Base-by-base conservation (phyloP, 2,797 vertebrate genomes). In the Hemitrygon akajei region DNA sequence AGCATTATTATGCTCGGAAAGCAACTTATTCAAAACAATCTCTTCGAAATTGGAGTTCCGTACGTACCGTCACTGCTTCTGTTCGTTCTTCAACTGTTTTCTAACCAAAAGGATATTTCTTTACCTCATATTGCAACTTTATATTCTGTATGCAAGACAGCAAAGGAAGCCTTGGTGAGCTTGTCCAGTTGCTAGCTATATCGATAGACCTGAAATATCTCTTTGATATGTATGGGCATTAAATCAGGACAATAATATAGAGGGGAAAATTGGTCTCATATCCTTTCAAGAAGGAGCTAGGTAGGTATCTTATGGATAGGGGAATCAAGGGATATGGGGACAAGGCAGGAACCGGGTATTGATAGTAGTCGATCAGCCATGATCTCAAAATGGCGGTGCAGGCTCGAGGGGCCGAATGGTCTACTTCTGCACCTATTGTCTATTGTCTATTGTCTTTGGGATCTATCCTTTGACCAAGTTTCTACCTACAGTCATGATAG, bases 1-100 rank as follows among this genome's bases (percentile, higher is more conserved):
- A 99, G 99, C 96, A 99, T 99, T 97, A 99, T 99, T 95, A 99
- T 99, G 99, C 96, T 99, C 69, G 99, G 99, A 93, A 99, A 99
- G 95, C 99, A 99, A 95, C 96, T 99, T 94, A 99, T 99, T 94
- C 99, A 99, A 95, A 99, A 99, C 95, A 99, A 99, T 94, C 96
- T 99, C 91, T 99, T 99, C 94, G 99, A 99, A 96, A 97, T 99
- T 91, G 98, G 98, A 95, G 97, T 99, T 95, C 99, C 99, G 99
- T 99, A 97, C 0, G 99, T 98, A 95, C 84, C 69, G 14, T 69
- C 18, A 66, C 20, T 16, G 14, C 0, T 71, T 30, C 93, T 25
- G 30, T 47, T 56, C 30, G 93, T n/a, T 73, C 20, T 93, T 93
- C 58, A 22, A 34, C 3, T 77, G 40, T 1, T 93, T 69, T 82